phyloP scores from a whole-genome alignment of 1,140 invertebrate species.

The Helicoverpa zea region DNA sequence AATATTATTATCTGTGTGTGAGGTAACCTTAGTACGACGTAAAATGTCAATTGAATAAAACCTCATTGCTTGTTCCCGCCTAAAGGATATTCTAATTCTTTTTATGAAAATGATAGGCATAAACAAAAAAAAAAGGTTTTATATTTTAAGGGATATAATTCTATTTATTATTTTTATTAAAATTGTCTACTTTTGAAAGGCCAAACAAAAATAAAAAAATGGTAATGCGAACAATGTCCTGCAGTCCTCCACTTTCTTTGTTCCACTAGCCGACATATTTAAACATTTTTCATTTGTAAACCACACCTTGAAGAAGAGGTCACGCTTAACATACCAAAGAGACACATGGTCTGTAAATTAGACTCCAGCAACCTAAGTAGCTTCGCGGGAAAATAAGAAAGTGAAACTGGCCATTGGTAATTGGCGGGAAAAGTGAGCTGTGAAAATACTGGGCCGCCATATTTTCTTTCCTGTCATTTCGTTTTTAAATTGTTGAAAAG shows the following conservation, averaged over 20 bases:
- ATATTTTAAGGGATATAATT: background rate
- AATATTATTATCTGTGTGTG: background rate
- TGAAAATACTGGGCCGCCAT: constrained; percentile 54
- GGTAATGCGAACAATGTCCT: background rate
- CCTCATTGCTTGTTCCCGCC: background rate
- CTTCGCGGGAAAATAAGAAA: constrained; percentile 72
- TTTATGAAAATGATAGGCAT: too few species aligned
- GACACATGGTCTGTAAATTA: constrained; percentile 35
- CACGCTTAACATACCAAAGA: constrained; percentile 47
- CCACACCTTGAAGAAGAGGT: constrained; percentile 46
- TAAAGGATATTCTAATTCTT: too few species aligned
- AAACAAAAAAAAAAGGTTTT: too few species aligned
- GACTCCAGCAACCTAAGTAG: constrained; percentile 54
- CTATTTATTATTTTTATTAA: too few species aligned
- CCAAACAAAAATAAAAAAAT: background rate
- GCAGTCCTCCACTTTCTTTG: constrained; percentile 46
- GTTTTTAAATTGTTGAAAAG: constrained; percentile 27
- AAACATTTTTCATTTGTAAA: constrained; percentile 48
- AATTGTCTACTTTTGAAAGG: too few species aligned
- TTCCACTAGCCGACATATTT: constrained; percentile 40
- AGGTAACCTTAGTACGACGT: background rate
- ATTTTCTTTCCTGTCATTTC: constrained; percentile 69
- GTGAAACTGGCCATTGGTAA: constrained; percentile 66
- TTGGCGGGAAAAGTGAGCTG: constrained; percentile 67
- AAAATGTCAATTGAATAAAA: constrained; percentile 9